Percentiles rank a stretch among this genome's conserved stretches.
phyloP scores from a whole-genome alignment of 2,113 vertebrate species.

The Aepyceros melampus region DNA sequence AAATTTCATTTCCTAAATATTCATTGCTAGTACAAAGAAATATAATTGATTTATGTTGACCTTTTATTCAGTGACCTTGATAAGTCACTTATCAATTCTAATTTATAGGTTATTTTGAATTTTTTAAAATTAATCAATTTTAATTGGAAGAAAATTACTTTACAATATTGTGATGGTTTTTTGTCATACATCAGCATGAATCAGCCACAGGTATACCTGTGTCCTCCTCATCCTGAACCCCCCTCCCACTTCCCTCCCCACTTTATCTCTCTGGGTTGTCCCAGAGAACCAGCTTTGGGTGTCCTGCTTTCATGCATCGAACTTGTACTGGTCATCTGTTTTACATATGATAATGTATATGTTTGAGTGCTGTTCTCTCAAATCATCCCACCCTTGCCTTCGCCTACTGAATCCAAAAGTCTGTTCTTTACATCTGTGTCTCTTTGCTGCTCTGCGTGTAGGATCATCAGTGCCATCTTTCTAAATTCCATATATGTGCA shows the following conservation, averaged over 20 bases:
- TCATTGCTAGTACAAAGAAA: background rate
- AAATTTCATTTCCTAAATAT: constrained; percentile 11
- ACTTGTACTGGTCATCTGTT: background rate
- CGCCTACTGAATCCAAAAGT: background rate
- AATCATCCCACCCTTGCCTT: background rate
- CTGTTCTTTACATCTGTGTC: background rate
- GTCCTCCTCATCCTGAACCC: background rate
- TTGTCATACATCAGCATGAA: background rate
- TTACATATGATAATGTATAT: background rate
- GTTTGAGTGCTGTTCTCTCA: background rate
- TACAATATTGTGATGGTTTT: background rate
- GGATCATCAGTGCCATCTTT: background rate
- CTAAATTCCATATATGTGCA: background rate
- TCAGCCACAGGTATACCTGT: background rate
- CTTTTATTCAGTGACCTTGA: background rate
- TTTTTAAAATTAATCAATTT: background rate
- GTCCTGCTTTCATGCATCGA: background rate
- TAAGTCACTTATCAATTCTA: background rate
- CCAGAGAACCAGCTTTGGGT: background rate
- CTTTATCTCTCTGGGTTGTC: background rate
- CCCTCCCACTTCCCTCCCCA: background rate
- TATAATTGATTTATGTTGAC: background rate
- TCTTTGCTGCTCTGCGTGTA: background rate
- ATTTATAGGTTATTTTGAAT: background rate
- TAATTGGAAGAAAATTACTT: background rate